Evolutionary conservation across 2,113 vertebrate genomes (phyloP), one percentile per base, ranked within the genome.

Genomic region (Nothobranchius furzeri): DNA sequence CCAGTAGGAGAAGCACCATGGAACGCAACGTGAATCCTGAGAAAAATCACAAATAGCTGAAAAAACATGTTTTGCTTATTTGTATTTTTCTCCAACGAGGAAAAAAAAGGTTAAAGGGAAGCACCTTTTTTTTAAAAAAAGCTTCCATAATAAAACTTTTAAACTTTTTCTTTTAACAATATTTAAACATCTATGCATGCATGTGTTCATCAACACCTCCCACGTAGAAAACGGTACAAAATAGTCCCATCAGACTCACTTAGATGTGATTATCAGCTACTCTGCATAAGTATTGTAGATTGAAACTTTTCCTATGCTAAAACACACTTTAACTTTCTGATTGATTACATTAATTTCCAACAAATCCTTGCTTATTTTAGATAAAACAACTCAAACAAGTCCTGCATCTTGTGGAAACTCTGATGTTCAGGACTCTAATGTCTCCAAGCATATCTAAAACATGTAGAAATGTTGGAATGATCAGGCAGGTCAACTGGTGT

Each of bases 1-100:
- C 56, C 69, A 64, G 79, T 67, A 71, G 80, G 68, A 64, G 17
- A 9, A 61, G 70, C 70, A 85, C 74, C 79, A 43, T 60, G 30
- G 1, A 62, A 54, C 52, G 30, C 49, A 60, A 11, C 20, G 17
- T 20, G 57, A 70, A 76, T 54, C 82, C 77, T 81, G 74, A 79
- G 68, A 50, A 62, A 47, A 74, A 56, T 30, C 30, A 4, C 30
- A 3, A 30, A 30, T 30, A 30, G 30, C 2, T 30, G 30, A 30
- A 30, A 30, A 30, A 30, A 30, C 30, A 30, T 30, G 30, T 30
- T 30, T 30, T 30, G 30, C 30, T 30, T 30, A 30, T 30, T 20
- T 20, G 20, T 20, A 20, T 20, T 20, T 20, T 30, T 40, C 37
- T 40, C 4, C 37, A 40, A 40, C 7, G 2, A 10, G 1, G 55